These are phyloP conservation scores for Diarsia mendica DNA, from an alignment of 2,888 invertebrate species.

Conservation along the genomic window DNA sequence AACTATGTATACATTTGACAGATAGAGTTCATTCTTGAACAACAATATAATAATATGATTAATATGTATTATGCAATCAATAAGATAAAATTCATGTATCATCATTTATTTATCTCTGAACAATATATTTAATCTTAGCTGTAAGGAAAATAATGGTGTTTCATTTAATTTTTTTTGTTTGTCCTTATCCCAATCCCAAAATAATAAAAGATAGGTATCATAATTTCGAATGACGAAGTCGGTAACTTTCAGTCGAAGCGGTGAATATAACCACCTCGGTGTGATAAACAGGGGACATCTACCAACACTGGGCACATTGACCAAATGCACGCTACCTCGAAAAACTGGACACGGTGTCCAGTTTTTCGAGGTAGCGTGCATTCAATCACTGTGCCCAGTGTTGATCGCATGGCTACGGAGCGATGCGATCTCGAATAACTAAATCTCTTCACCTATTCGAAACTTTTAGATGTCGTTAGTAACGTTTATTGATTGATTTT, in stretches of 20 bases:
- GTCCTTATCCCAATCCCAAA: neutral
- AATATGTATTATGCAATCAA: neutral
- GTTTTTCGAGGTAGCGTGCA: too few species aligned
- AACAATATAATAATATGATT: neutral
- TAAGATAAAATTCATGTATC: constrained; percentile 27
- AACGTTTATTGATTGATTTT: too few species aligned
- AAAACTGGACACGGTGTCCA: too few species aligned
- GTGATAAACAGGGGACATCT: too few species aligned
- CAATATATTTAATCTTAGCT: constrained; percentile 43
- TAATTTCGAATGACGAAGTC: neutral
- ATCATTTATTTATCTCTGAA: constrained; percentile 32
- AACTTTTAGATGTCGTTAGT: too few species aligned
- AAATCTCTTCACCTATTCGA: too few species aligned
- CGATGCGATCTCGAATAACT: too few species aligned
- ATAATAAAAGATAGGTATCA: neutral
- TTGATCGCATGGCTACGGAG: too few species aligned
- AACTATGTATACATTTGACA: constrained; percentile 6
- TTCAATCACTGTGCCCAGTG: too few species aligned
- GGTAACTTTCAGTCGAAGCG: neutral
- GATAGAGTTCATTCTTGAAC: constrained; percentile 22
- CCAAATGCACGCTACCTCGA: too few species aligned
- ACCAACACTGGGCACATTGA: too few species aligned
- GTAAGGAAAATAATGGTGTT: constrained; percentile 45
- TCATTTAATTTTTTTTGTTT: constrained; percentile 28
- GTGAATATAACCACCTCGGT: neutral